Percentiles rank a stretch among this genome's conserved stretches.
Conservation (phyloP, 1,140 invertebrate species). For the Drosophila santomea region DNA sequence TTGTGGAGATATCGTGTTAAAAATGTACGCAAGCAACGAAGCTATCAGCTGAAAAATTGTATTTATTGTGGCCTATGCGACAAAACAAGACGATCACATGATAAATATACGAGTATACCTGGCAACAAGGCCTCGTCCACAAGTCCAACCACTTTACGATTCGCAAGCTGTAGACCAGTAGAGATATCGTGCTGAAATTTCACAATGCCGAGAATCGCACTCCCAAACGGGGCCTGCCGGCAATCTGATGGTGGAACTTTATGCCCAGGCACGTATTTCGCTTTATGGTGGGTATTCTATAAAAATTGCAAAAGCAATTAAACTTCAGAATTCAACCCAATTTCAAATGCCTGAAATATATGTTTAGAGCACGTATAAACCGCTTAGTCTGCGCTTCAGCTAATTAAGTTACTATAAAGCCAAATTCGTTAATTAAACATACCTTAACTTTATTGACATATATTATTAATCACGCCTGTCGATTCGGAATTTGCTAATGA, state of each 20-base stretch:
- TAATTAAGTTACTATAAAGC: not conserved
- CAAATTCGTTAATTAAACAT: not conserved
- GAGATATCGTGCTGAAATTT: conserved; percentile 78
- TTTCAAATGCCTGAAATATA: conserved; percentile 7
- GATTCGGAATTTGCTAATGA: not conserved
- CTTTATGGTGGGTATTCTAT: conserved; percentile 14
- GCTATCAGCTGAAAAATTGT: conserved; percentile 77
- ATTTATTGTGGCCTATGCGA: conserved; percentile 63
- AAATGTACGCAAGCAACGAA: conserved; percentile 73
- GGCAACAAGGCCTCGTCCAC: conserved; percentile 28
- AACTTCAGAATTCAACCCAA: conserved; percentile 12
- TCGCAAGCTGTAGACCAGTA: conserved; percentile 32
- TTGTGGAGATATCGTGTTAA: conserved; percentile 75
- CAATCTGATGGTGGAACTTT: conserved; percentile 35
- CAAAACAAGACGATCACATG: conserved; percentile 30
- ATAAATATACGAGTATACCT: conserved; percentile 18
- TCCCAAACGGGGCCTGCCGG: conserved; percentile 45
- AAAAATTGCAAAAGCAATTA: conserved; percentile 19
- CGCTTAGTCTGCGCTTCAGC: not conserved
- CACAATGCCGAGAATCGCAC: conserved; percentile 62
- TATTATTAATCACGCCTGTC: not conserved
- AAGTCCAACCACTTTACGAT: conserved; percentile 60
- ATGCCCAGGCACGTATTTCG: conserved; percentile 51
- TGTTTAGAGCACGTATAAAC: not conserved
- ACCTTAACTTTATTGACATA: not conserved